phyloP scores from a whole-genome alignment of 2,113 vertebrate genomes.

The Lethenteron camtschaticum region DNA sequence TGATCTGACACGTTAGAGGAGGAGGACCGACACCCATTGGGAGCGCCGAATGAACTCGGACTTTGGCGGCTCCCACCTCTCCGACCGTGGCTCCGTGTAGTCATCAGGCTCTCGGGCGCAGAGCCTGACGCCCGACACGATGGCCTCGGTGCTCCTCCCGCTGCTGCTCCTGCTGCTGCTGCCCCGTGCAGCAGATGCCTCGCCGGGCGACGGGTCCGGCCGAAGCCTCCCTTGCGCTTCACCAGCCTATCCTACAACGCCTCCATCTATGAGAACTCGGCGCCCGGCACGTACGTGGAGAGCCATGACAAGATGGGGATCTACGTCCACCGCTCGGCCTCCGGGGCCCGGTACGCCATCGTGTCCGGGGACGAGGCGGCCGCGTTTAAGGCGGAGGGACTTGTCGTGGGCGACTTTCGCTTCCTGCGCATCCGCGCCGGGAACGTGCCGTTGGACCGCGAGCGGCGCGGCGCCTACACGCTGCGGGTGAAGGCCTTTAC shows the following conservation, averaged over 20 bases:
- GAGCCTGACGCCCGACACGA: no score
- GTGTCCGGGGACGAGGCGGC: constrained; percentile 84
- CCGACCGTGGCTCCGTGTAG: no score
- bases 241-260: constrained; percentile 59
- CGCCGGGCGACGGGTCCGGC: not conserved
- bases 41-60: no score
- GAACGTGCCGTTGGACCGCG: constrained; percentile 81
- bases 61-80: no score
- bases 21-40: no score
- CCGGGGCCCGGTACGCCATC: constrained; percentile 89
- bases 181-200: no score
- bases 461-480: constrained; percentile 72
- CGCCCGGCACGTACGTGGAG: constrained; percentile 77
- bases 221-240: constrained; percentile 34
- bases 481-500: constrained; percentile 67
- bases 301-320: constrained; percentile 18
- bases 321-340: constrained; percentile 40
- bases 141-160: no score
- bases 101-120: no score
- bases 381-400: constrained; percentile 89
- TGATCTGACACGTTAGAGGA: no score
- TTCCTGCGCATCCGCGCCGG: constrained; percentile 95
- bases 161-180: no score
- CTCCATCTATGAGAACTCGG: constrained; percentile 89
- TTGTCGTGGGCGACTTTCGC: constrained; percentile 70